These are phyloP conservation scores for Denticeps clupeoides DNA, from an alignment of 2,797 vertebrate species.

Conservation along the genomic window DNA sequence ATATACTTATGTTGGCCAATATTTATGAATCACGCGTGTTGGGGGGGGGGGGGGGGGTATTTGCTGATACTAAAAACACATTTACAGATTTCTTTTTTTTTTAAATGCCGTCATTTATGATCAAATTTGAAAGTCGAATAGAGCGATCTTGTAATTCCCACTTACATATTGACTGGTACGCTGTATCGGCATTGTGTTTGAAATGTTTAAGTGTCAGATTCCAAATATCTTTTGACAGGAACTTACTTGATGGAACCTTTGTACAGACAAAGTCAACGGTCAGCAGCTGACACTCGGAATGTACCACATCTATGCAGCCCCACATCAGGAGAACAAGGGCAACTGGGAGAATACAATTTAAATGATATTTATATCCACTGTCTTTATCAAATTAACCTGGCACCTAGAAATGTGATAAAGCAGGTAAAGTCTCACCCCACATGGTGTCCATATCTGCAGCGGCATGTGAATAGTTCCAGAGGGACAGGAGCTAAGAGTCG, in stretches of 20 bases:
- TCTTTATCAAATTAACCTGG: background rate
- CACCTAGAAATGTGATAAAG: background rate
- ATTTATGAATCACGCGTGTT: too few species aligned
- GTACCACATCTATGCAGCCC: slow-evolving; percentile 10
- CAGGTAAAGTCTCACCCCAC: slow-evolving; percentile 39
- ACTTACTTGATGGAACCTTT: slow-evolving; percentile 40
- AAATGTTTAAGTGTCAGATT: background rate
- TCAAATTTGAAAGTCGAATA: too few species aligned
- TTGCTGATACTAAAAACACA: too few species aligned
- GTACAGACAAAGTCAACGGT: slow-evolving; percentile 35
- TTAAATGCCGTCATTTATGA: too few species aligned
- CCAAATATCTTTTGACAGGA: background rate
- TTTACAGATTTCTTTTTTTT: too few species aligned
- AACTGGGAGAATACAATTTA: slow-evolving; percentile 19
- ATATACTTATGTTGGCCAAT: too few species aligned
- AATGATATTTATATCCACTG: background rate
- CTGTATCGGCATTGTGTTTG: background rate
- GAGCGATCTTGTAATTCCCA: too few species aligned
- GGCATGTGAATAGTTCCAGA: background rate
- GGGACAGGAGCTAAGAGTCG: background rate
- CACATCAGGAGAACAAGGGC: slow-evolving; percentile 19
- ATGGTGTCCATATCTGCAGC: slow-evolving; percentile 24
- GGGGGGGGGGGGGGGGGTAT: too few species aligned
- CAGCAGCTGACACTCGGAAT: slow-evolving; percentile 10
- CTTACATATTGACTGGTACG: background rate